Evolutionary conservation across 2,113 vertebrate genomes (phyloP).

Genomic region (Phasianus colchicus): DNA sequence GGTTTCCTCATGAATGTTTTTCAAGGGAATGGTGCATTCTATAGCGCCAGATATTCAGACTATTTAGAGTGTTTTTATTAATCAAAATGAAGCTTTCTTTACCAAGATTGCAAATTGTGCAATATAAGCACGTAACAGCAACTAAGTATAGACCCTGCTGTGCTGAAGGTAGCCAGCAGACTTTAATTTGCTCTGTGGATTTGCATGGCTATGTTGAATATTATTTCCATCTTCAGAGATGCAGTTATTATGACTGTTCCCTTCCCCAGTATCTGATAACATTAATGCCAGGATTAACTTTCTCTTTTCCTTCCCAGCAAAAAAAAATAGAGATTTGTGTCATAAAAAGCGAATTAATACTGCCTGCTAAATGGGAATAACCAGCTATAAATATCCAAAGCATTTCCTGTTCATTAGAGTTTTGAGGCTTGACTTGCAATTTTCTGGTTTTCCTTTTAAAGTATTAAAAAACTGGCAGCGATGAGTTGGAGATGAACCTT

Average conservation of each 20-base stretch:
- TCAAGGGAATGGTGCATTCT: not conserved
- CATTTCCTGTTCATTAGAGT: conserved; percentile 16
- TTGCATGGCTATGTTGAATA: not conserved
- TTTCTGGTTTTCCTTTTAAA: not conserved
- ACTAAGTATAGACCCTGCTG: not conserved
- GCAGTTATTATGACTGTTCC: not conserved
- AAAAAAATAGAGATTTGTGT: not conserved
- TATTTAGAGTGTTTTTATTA: not conserved
- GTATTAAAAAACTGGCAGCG: not conserved
- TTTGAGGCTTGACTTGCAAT: conserved; percentile 1
- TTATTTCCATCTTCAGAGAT: not conserved
- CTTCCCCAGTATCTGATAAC: not conserved
- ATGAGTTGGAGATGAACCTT: not conserved
- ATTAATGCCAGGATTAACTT: conserved; percentile 10
- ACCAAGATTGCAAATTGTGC: not conserved
- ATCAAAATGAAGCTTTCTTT: conserved; percentile 1
- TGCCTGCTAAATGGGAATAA: conserved; percentile 20
- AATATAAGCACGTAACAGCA: not conserved
- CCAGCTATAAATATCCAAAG: conserved; percentile 7
- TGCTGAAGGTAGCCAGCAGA: not conserved
- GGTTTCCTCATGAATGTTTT: not conserved
- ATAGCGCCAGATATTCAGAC: not conserved
- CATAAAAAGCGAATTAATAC: conserved; percentile 39
- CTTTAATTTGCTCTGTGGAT: conserved; percentile 5
- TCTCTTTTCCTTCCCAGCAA: not conserved